Evolutionary conservation across 2,888 invertebrate genomes (phyloP).

Genomic region (Glyphotaelius pellucidus): DNA sequence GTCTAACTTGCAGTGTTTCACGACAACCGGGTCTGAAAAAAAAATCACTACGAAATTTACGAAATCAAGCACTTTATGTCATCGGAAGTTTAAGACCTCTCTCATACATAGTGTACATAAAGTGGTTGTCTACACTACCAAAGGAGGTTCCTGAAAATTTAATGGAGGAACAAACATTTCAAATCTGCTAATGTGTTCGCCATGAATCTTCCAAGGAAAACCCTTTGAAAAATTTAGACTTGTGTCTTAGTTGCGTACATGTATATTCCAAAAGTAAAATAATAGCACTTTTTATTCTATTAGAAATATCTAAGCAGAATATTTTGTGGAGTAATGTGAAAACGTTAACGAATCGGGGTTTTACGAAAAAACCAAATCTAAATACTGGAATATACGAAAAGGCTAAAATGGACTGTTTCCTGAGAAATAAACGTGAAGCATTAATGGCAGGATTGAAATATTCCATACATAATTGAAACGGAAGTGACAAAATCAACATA

Average conservation of each 20-base stretch:
- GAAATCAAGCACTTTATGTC: too few relatives aligned
- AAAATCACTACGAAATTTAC: too few relatives aligned
- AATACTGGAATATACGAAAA: too few relatives aligned
- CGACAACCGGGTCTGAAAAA: too few relatives aligned
- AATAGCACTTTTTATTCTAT: background rate
- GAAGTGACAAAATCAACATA: background rate
- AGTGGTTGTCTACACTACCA: too few relatives aligned
- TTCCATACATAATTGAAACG: too few relatives aligned
- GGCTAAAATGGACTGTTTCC: background rate
- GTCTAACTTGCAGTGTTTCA: too few relatives aligned
- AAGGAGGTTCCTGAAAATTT: too few relatives aligned
- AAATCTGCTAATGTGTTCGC: background rate
- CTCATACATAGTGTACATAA: too few relatives aligned
- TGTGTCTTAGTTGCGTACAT: background rate
- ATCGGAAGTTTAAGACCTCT: too few relatives aligned
- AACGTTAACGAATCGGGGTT: background rate
- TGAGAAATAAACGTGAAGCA: background rate
- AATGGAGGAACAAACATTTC: too few relatives aligned
- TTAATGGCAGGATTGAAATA: background rate
- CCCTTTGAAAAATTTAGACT: background rate
- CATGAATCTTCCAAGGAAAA: background rate
- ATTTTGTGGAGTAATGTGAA: background rate
- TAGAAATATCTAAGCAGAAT: background rate
- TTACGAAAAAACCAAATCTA: background rate
- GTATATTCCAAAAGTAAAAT: background rate